Base-by-base conservation (phyloP, 2,888 invertebrate genomes). In the Drosophila nigricruria region DNA sequence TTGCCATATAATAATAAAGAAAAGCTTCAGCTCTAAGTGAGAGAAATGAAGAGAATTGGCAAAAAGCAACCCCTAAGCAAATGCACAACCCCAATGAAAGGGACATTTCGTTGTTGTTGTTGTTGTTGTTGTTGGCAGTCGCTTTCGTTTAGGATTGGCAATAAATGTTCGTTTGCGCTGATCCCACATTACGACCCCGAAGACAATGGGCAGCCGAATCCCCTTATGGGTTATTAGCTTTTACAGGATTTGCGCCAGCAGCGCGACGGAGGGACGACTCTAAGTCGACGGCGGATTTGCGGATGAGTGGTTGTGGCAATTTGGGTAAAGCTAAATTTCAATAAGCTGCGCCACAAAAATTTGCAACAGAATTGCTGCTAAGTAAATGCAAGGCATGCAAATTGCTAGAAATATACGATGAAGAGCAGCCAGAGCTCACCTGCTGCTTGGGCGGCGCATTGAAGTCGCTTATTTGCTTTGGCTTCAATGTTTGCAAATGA, bases 401-500 rank as follows among this genome's bases (percentile, higher is more conserved):
- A 77, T 87, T 81, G 75, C 34, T 49, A 38, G 43, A 52, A 59
- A 63, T 59, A 72, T 59, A 69, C 12, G 36, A 27, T n/a, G 36
- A 27, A 5, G 66, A 61, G 45, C 53, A 70, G 50, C 47, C 20
- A 27, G 10, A 40, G 20, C 79, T 82, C 80, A 92, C 91, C 91
- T 80, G 91, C 90, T 82, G 84, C 59, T 79, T 88, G 72, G 90
- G 90, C 20, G 91, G 90, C 18, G 91, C 92, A 73, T 91, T 93
- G n/a, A 77, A 53, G 23, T 66, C 73, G 54, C 73, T 74, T 71
- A 95, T 90, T 54, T 92, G 93, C 88, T 94, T 96, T 0, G 96
- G 95, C 79, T 95, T 93, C 57, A 97, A 92, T 73, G 94, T 94
- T 91, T 96, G 96, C 91, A 96, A 92, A 91, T 96, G 96, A 92